Evolutionary conservation across 2,888 invertebrate species (phyloP).

Genomic region (Perithous albicinctus): DNA sequence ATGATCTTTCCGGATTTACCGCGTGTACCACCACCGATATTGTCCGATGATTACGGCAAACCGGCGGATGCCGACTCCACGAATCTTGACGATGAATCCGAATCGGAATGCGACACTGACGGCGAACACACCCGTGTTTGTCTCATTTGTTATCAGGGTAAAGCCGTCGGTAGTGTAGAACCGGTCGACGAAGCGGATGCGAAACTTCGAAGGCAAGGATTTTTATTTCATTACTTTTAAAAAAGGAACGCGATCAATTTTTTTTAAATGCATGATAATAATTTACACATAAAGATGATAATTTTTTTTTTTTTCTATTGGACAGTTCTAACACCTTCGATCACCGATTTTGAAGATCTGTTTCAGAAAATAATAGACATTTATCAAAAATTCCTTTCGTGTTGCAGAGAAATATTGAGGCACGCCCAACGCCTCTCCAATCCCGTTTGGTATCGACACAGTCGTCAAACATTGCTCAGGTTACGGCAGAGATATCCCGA

Average conservation of each 20-base stretch:
- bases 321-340: no score
- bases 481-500: conserved; percentile 90
- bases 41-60: conserved; percentile 56
- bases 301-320: neutral
- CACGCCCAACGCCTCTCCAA: conserved; percentile 92
- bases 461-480: conserved; percentile 92
- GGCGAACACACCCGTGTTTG: conserved; percentile 79
- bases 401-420: conserved; percentile 86
- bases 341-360: no score
- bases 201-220: conserved; percentile 77
- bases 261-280: no score
- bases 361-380: no score
- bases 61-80: conserved; percentile 67
- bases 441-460: conserved; percentile 92
- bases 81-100: conserved; percentile 78
- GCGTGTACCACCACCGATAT: conserved; percentile 64
- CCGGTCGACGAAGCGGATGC: conserved; percentile 72
- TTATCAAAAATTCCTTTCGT: conserved; percentile 1
- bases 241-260: no score
- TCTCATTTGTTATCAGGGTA: conserved; percentile 78
- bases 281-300: no score
- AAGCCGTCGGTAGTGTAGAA: conserved; percentile 69
- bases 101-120: conserved; percentile 75
- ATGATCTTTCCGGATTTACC: conserved; percentile 88
- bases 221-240: neutral